Percentiles rank a stretch among this genome's conserved stretches.
These are phyloP conservation scores for Rutilus rutilus DNA, from an alignment of 2,113 vertebrate genomes.

Conservation along the genomic window DNA sequence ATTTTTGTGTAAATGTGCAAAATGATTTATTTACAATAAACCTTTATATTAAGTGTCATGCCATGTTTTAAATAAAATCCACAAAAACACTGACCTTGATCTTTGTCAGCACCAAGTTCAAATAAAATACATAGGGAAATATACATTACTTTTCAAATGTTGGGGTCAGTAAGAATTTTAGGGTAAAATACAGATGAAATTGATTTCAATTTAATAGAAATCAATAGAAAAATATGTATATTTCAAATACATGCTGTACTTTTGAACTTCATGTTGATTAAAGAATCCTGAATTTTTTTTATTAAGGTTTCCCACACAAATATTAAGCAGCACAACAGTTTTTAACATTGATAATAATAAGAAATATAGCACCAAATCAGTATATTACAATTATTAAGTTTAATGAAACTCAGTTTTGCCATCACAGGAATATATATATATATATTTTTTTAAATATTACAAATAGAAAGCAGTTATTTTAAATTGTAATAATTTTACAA, in stretches of 20 bases:
- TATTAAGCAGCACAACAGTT: too few relatives aligned
- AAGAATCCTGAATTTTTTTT: too few relatives aligned
- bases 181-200: not conserved
- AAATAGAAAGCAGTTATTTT: not conserved
- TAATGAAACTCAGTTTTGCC: too few relatives aligned
- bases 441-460: not conserved
- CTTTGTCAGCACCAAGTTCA: not conserved
- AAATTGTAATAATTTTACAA: not conserved
- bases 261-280: too few relatives aligned
- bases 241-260: not conserved
- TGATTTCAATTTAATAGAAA: too few relatives aligned
- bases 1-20: constrained; percentile 27
- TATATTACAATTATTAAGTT: too few relatives aligned
- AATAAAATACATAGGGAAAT: not conserved
- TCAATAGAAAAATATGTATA: too few relatives aligned
- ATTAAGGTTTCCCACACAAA: too few relatives aligned
- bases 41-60: not conserved
- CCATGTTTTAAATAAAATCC: not conserved
- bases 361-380: too few relatives aligned
- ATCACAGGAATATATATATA: not conserved
- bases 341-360: too few relatives aligned
- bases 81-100: not conserved
- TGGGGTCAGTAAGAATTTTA: not conserved
- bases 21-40: constrained; percentile 35
- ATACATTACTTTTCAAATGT: not conserved